Evolutionary conservation across 2,888 invertebrate species (phyloP), one percentile per base, ranked within the genome.

Genomic region (Serripes groenlandicus): DNA sequence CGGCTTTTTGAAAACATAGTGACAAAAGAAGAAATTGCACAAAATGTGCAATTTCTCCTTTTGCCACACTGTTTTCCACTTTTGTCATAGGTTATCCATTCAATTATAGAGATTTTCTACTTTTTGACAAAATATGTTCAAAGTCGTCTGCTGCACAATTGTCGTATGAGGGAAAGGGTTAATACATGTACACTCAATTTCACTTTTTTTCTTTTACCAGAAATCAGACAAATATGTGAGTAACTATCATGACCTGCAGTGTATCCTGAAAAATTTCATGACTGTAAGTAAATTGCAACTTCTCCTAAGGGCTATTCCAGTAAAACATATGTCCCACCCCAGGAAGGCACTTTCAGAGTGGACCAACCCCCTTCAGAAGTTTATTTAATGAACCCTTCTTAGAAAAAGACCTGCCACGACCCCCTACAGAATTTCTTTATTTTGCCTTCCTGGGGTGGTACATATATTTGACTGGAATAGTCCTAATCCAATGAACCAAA

Each of bases 201-300:
- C 3, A 52, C 26, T 34, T 42, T 69, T 68, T 35, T n/a, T 74
- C 58, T 56, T 69, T n/a, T 71, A 76, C 18, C 60, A 77, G 79
- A 64, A 23, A 66, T n/a, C 42, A 54, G 42, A 66, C 15, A 37
- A 3, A 1, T 52, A 58, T 64, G 76, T 75, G 9, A 83, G 83
- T 62, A 88, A 87, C 66, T 88, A 87, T 75, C 85, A 88, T 80
- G 87, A 85, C 37, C 64, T 88, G 4, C 72, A 81, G 64, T 32
- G 68, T 26, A 37, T 87, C n/a, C 18, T 86, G n/a, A 88, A 84
- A 71, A 86, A 83, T 58, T 58, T 74, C 37, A 28, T 85, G 5
- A 26, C 69, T 23, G 83, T 83, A 70, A 72, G 83, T 72, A 73
- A 34, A 28, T 28, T 4, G 1, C 1, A 30, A 9, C 4, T 4